A percentile compares a stretch with the other conserved stretches of the same genome.
These are phyloP conservation scores for Solen grandis DNA, from an alignment of 1,140 invertebrate genomes.

Conservation along the genomic window DNA sequence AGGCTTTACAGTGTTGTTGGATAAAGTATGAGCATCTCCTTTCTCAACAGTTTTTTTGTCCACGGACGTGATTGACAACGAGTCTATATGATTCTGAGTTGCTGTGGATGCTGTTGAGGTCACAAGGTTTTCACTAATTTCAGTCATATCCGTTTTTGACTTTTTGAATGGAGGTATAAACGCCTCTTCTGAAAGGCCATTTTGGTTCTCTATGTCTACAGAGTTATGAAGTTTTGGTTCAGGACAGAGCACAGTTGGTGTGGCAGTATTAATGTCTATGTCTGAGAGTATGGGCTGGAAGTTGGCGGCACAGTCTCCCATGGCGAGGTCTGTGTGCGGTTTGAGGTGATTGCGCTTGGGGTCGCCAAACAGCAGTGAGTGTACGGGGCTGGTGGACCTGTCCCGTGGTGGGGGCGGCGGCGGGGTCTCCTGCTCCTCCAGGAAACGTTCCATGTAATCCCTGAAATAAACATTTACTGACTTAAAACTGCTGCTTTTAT, in stretches of 20 bases:
- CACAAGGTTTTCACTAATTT: conserved; percentile 8
- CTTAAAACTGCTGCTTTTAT: background rate
- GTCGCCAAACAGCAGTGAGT: conserved; percentile 85
- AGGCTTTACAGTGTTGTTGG: background rate
- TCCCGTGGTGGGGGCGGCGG: conserved; percentile 65
- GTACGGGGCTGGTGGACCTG: conserved; percentile 79
- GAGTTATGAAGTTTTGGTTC: conserved; percentile 27
- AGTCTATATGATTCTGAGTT: conserved; percentile 48
- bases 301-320: conserved; percentile 27
- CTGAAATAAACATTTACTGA: conserved; percentile 78
- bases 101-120: conserved; percentile 32
- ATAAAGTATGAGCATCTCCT: background rate
- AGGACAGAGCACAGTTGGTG: conserved; percentile 35
- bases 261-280: conserved; percentile 44
- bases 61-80: conserved; percentile 32
- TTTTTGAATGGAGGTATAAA: conserved; percentile 54
- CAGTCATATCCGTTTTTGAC: conserved; percentile 26
- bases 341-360: conserved; percentile 82
- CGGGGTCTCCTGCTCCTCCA: conserved; percentile 88
- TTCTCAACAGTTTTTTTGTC: conserved; percentile 7
- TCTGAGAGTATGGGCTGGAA: conserved; percentile 38
- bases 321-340: conserved; percentile 52
- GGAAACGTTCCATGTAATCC: conserved; percentile 93
- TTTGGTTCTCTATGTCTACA: conserved; percentile 7
- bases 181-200: conserved; percentile 38